These are phyloP conservation scores for Drosophila vallismaia DNA, from an alignment of 2,888 invertebrate genomes.

Conservation along the genomic window DNA sequence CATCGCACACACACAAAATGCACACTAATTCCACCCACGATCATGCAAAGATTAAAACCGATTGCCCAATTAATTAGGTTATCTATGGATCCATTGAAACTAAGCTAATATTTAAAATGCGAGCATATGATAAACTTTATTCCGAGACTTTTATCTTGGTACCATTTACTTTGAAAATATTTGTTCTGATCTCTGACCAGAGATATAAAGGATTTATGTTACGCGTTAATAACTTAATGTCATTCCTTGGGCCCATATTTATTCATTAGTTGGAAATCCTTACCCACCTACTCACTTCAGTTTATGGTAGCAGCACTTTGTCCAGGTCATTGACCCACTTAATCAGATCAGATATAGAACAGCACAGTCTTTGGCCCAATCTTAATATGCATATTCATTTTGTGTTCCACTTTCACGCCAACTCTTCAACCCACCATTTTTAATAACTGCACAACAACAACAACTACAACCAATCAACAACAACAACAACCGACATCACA, in stretches of 20 bases:
- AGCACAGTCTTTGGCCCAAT: conserved; percentile 3
- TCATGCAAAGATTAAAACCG: conserved; percentile 15
- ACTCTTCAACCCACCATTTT: conserved; percentile 36
- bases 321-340: conserved; percentile 8
- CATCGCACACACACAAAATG: not conserved
- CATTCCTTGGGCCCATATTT: not conserved
- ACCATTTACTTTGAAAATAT: not conserved
- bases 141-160: not conserved
- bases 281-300: not conserved
- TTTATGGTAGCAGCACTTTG: not conserved
- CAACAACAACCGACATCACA: conserved; percentile 48
- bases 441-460: conserved; percentile 54
- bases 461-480: conserved; percentile 22
- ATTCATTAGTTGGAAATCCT: not conserved
- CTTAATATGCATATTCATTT: conserved; percentile 50
- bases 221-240: not conserved
- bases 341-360: not conserved
- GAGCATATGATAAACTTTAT: not conserved
- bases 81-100: conserved; percentile 3
- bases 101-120: not conserved
- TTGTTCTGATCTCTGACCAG: conserved; percentile 2
- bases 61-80: conserved; percentile 6
- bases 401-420: conserved; percentile 54
- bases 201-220: not conserved
- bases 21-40: conserved; percentile 2